These are phyloP conservation scores for Benitochromis conjunctus DNA, from an alignment of 2,113 vertebrate genomes.

Conservation along the genomic window DNA sequence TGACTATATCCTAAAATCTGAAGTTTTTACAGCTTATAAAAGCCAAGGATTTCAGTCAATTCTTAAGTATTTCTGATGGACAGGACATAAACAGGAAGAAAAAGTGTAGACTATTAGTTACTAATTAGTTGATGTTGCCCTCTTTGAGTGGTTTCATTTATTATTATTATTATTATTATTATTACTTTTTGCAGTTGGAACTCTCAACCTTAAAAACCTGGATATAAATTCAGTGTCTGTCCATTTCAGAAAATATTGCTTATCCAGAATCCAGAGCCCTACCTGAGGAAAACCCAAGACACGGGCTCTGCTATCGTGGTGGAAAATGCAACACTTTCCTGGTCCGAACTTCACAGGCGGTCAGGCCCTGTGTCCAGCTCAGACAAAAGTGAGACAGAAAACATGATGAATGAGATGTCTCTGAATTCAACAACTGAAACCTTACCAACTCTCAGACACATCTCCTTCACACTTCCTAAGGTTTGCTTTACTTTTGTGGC, in stretches of 20 bases:
- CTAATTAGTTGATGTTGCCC: no score
- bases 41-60: no score
- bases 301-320: conserved; percentile 66
- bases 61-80: no score
- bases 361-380: neutral
- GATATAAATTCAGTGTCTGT: neutral
- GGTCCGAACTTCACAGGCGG: conserved; percentile 36
- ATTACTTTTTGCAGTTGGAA: neutral
- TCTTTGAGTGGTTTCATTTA: no score
- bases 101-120: no score
- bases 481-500: conserved; percentile 31
- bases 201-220: neutral
- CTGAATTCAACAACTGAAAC: neutral
- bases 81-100: no score
- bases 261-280: conserved; percentile 72
- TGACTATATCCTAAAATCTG: no score
- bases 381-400: neutral
- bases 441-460: conserved; percentile 57
- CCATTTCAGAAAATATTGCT: conserved; percentile 75
- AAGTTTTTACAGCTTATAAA: no score
- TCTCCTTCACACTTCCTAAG: conserved; percentile 77
- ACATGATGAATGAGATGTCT: neutral
- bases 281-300: conserved; percentile 65
- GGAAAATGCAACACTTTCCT: conserved; percentile 76
- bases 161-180: no score